Conservation (phyloP, 53 echinoderm and acorn worm species). For the Temnopleurus reevesii region DNA sequence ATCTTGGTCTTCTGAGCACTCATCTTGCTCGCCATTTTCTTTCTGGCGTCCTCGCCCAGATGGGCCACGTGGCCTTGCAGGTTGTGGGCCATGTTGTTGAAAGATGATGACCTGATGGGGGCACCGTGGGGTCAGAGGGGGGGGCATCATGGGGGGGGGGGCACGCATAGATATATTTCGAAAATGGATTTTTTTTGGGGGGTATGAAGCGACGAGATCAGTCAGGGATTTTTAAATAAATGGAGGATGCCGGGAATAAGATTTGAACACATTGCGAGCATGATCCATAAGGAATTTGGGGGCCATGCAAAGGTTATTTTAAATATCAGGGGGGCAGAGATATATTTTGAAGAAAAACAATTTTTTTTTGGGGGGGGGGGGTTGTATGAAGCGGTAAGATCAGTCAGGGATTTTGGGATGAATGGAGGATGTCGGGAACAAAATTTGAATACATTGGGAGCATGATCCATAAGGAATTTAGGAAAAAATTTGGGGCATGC, state of each 20-base stretch:
- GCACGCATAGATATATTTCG: too few relatives aligned
- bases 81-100: constrained; percentile 55
- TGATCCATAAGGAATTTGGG: not conserved
- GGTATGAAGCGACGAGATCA: not conserved
- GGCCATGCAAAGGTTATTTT: not conserved
- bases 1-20: constrained; percentile 87
- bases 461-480: too few relatives aligned
- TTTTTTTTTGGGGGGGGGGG: not conserved
- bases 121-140: not conserved
- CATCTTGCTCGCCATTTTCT: constrained; percentile 77
- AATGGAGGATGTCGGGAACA: too few relatives aligned
- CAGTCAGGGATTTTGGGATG: too few relatives aligned
- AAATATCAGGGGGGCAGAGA: too few relatives aligned
- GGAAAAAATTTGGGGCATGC: too few relatives aligned
- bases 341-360: too few relatives aligned
- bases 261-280: not conserved
- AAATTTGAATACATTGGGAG: too few relatives aligned
- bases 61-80: constrained; percentile 61
- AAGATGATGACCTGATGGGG: constrained; percentile 53
- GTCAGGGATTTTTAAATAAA: too few relatives aligned
- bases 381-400: too few relatives aligned
- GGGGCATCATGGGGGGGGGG: not conserved
- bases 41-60: constrained; percentile 72
- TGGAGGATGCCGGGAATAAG: too few relatives aligned
- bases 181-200: not conserved